phyloP scores from a whole-genome alignment of 2,888 invertebrate species.

The Leucoma salicis region DNA sequence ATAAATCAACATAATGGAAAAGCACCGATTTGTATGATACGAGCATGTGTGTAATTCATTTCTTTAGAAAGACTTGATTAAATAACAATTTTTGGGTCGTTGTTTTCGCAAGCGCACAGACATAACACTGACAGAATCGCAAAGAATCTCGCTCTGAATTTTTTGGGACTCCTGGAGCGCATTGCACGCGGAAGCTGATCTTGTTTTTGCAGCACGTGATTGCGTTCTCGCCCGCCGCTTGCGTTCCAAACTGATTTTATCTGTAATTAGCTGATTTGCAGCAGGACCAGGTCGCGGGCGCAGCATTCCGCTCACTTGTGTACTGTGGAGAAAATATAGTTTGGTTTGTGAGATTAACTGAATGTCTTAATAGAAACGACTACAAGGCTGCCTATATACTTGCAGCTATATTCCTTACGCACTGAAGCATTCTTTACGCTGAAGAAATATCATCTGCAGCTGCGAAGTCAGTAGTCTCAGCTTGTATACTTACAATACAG shows the following conservation, averaged over 20 bases:
- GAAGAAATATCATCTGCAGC: too few relatives aligned
- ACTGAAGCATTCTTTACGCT: too few relatives aligned
- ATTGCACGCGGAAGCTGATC: slow-evolving; percentile 46
- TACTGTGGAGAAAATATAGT: not conserved
- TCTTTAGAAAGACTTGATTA: not conserved
- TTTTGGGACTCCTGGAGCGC: slow-evolving; percentile 38
- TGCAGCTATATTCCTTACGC: too few relatives aligned
- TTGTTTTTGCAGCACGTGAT: slow-evolving; percentile 32
- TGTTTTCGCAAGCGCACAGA: slow-evolving; percentile 49
- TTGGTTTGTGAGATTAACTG: too few relatives aligned
- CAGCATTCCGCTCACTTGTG: slow-evolving; percentile 36
- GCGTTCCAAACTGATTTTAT: slow-evolving; percentile 61
- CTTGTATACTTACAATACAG: too few relatives aligned
- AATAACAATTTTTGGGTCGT: slow-evolving; percentile 2
- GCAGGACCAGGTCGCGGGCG: slow-evolving; percentile 45
- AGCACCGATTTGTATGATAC: not conserved
- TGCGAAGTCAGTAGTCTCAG: too few relatives aligned
- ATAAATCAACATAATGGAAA: slow-evolving; percentile 17
- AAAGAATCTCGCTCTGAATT: slow-evolving; percentile 30
- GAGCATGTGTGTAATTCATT: not conserved
- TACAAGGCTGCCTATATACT: too few relatives aligned
- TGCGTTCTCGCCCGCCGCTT: slow-evolving; percentile 52
- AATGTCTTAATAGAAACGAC: too few relatives aligned
- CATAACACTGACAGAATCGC: slow-evolving; percentile 33
- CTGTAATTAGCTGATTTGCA: slow-evolving; percentile 63